A percentile compares a stretch with the other conserved stretches of the same genome.
phyloP scores from a whole-genome alignment of 1,140 invertebrate genomes.

The Rhopalosiphum padi region DNA sequence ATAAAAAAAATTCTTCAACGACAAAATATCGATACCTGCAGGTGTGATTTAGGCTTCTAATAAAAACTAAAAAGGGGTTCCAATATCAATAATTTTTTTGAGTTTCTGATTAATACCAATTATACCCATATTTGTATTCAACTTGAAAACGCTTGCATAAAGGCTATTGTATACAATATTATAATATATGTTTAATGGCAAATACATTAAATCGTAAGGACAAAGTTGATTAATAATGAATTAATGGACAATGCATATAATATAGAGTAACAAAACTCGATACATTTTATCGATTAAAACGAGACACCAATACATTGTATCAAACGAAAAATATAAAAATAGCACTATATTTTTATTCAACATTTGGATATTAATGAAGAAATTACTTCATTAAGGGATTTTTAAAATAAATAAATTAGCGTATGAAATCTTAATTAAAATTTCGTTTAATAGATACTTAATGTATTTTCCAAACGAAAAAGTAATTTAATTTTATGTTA shows the following conservation, averaged over 20 bases:
- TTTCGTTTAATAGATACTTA: conserved; percentile 3
- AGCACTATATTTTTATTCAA: not conserved
- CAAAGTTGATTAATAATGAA: not conserved
- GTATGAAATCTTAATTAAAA: not conserved
- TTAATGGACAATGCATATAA: not conserved
- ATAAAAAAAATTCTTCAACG: too few relatives aligned
- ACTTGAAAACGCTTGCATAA: too few relatives aligned
- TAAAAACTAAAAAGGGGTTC: too few relatives aligned
- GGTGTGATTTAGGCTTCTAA: too few relatives aligned
- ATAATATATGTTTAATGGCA: too few relatives aligned
- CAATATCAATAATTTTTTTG: too few relatives aligned
- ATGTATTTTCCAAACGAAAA: not conserved
- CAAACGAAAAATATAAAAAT: not conserved
- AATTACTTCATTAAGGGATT: not conserved
- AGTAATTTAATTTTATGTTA: conserved; percentile 9
- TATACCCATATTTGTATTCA: too few relatives aligned
- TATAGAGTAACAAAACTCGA: not conserved
- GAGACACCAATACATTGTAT: not conserved
- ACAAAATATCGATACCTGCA: too few relatives aligned
- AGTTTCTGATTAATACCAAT: too few relatives aligned
- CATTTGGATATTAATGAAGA: too few relatives aligned
- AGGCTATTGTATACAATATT: too few relatives aligned
- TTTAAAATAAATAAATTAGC: not conserved
- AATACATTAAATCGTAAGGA: not conserved
- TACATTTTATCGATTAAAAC: not conserved